Base-by-base conservation (phyloP, 2,888 invertebrate genomes). In the Asteroscopus sphinx region DNA sequence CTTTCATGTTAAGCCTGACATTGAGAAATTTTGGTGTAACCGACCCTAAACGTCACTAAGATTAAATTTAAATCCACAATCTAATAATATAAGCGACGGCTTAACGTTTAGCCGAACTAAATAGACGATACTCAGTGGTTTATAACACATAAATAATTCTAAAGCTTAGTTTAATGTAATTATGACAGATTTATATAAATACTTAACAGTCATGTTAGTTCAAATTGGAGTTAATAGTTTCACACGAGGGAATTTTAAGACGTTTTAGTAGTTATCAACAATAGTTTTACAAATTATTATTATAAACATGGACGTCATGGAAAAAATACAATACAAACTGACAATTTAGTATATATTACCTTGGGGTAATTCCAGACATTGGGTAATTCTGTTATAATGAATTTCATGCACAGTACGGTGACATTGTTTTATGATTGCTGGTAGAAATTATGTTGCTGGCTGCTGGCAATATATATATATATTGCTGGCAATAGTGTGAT, bases 1-100 rank as follows among this genome's bases (percentile, higher is more conserved):
- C n/a, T n/a, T n/a, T n/a, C n/a, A n/a, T n/a, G n/a, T n/a, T n/a
- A 33, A 58, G 42, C 8, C 25, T 36, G n/a, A 8, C 16, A 28
- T 12, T 16, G 21, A 46, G 41, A 45, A 60, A 75, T 40, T 67
- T 77, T 69, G 65, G 60, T 75, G 61, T 25, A 58, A 69, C 51
- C 61, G 30, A 60, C 58, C 67, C 17, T 30, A 48, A 57, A 55
- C 56, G 56, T 62, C 51, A 60, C 68, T 77, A 64, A 73, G 44
- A 67, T 62, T 76, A 62, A 74, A 60, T 26, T 48, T 68, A 56
- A 21, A 61, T 65, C 44, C 63, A 65, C 55, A 77, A 58, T 59
- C 41, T 62, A 70, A 70, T 70, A 37, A 59, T 57, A 58, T 59
- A 68, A 75, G 59, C 76, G 30, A 46, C n/a, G 58, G 54, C 46